Conservation (phyloP, 2,797 vertebrate genomes). For the Florisuga fusca region DNA sequence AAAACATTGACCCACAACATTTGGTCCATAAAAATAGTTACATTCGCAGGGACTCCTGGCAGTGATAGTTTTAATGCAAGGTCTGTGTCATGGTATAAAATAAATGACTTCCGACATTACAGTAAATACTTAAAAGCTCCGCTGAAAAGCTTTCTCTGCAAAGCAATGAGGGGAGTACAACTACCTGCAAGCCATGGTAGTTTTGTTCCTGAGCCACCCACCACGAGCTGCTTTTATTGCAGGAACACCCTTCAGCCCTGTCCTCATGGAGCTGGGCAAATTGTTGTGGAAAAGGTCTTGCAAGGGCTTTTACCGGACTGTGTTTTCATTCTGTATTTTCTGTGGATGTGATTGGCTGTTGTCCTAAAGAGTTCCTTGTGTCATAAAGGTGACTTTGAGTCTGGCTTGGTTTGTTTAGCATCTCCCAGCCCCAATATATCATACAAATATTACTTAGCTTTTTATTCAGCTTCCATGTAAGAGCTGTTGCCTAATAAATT, state of each 20-base stretch:
- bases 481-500: neutral
- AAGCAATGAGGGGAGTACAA: neutral
- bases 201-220: neutral
- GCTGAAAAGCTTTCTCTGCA: constrained; percentile 41
- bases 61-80: constrained; percentile 69
- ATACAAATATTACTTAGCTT: neutral
- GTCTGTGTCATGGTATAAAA: constrained; percentile 69
- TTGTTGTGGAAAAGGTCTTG: neutral
- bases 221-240: neutral
- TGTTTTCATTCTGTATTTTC: neutral
- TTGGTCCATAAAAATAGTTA: constrained; percentile 77
- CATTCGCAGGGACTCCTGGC: constrained; percentile 59
- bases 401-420: neutral
- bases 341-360: neutral
- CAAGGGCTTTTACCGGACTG: neutral
- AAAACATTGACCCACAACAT: constrained; percentile 77
- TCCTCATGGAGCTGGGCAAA: neutral
- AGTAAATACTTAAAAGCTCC: constrained; percentile 41
- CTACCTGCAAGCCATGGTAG: neutral
- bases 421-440: neutral
- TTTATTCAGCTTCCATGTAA: neutral
- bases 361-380: neutral
- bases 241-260: neutral
- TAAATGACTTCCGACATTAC: constrained; percentile 63
- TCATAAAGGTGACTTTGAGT: neutral